Evolutionary conservation across 2,113 vertebrate genomes (phyloP).

Genomic region (Embiotoca jacksoni): DNA sequence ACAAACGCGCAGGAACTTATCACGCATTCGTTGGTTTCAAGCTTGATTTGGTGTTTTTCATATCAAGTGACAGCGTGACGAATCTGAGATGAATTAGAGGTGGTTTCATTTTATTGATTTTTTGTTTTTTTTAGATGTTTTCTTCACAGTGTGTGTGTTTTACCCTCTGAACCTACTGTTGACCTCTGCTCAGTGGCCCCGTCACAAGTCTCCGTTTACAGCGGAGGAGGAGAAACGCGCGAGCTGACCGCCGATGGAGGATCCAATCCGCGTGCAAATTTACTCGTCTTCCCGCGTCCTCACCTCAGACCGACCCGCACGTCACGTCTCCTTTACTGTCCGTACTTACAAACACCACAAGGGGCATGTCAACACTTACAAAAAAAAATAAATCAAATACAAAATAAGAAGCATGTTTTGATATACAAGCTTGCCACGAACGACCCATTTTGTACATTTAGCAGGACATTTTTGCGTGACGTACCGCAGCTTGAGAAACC

Average conservation of each 20-base stretch:
- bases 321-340: slow-evolving; percentile 30
- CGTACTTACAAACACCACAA: slow-evolving; percentile 45
- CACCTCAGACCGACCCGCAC: slow-evolving; percentile 19
- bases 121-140: too few species aligned
- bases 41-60: neutral
- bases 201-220: slow-evolving; percentile 57
- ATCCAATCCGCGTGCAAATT: slow-evolving; percentile 20
- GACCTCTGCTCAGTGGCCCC: slow-evolving; percentile 23
- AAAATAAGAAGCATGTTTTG: slow-evolving; percentile 75
- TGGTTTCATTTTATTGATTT: neutral
- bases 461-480: slow-evolving; percentile 5
- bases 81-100: neutral
- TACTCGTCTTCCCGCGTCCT: slow-evolving; percentile 46
- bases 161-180: neutral
- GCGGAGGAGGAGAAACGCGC: slow-evolving; percentile 16
- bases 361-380: slow-evolving; percentile 70
- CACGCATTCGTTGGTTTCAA: slow-evolving; percentile 6
- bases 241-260: slow-evolving; percentile 3
- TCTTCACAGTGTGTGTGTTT: too few species aligned
- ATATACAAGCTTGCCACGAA: slow-evolving; percentile 75
- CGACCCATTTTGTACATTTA: slow-evolving; percentile 63
- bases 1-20: neutral
- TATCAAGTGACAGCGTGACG: slow-evolving; percentile 14
- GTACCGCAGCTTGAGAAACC: slow-evolving; percentile 40
- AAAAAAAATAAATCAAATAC: neutral